A percentile compares a stretch with the other conserved stretches of the same genome.
phyloP scores from a whole-genome alignment of 2,888 invertebrate genomes.

The Strigamia maritima region DNA sequence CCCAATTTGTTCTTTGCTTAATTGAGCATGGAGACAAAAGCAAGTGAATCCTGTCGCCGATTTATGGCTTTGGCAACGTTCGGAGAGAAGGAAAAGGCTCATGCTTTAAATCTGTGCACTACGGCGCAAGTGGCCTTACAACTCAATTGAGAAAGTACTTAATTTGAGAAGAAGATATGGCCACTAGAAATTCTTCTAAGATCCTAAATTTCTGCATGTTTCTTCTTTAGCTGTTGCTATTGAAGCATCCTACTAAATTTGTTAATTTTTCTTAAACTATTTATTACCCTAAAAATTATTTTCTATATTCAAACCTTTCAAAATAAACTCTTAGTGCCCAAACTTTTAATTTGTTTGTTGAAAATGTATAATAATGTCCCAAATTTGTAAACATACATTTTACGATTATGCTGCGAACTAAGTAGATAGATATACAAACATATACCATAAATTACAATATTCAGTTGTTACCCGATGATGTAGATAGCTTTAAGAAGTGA shows the following conservation, averaged over 20 bases:
- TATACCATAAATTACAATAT: neutral
- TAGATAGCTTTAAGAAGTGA: neutral
- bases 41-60: slow-evolving; percentile 34
- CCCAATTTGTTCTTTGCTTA: slow-evolving; percentile 34
- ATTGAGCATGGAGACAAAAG: slow-evolving; percentile 34
- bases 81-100: slow-evolving; percentile 30
- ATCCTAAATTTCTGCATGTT: slow-evolving; percentile 20
- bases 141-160: slow-evolving; percentile 31
- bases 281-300: neutral
- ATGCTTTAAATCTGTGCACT: slow-evolving; percentile 34
- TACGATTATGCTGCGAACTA: neutral
- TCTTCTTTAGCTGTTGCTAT: neutral
- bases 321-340: too few relatives aligned
- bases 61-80: slow-evolving; percentile 32
- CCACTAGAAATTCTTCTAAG: slow-evolving; percentile 4
- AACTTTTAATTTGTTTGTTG: neutral
- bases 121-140: slow-evolving; percentile 32
- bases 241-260: neutral
- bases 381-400: neutral
- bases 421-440: too few relatives aligned
- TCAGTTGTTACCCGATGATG: neutral
- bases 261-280: neutral
- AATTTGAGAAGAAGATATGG: slow-evolving; percentile 34
- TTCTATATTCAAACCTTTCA: too few relatives aligned
- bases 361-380: neutral